A percentile compares a stretch with the other conserved stretches of the same genome.
phyloP scores from a whole-genome alignment of 2,797 vertebrate genomes.

The Remorina albescens region DNA sequence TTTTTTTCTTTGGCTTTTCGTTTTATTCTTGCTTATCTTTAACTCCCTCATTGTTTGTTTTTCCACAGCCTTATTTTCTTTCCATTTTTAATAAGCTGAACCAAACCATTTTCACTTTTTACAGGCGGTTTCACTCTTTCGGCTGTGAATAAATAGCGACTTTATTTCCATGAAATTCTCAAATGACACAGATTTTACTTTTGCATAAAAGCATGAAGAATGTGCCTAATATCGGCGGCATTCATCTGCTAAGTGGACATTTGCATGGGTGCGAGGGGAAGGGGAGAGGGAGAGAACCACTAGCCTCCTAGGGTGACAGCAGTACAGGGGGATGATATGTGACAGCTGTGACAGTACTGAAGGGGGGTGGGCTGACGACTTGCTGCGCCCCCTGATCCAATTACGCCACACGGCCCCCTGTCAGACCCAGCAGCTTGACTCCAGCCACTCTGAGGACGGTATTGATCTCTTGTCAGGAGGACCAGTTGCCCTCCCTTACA shows the following conservation, averaged over 20 bases:
- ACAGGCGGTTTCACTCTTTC: slow-evolving; percentile 93
- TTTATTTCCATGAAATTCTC: slow-evolving; percentile 99
- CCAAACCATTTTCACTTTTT: slow-evolving; percentile 97
- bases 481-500: slow-evolving; percentile 91
- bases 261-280: slow-evolving; percentile 91
- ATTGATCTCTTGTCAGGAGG: slow-evolving; percentile 99
- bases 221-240: slow-evolving; percentile 95
- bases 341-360: slow-evolving; percentile 99
- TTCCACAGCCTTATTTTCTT: slow-evolving; percentile 86
- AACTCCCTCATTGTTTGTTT: slow-evolving; percentile 90
- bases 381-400: slow-evolving; percentile 97
- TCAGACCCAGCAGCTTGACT: slow-evolving; percentile 98
- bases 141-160: slow-evolving; percentile 94
- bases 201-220: slow-evolving; percentile 99
- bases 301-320: slow-evolving; percentile 97
- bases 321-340: slow-evolving; percentile 97
- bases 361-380: slow-evolving; percentile 90
- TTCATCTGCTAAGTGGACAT: slow-evolving; percentile 99
- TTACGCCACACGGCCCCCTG: slow-evolving; percentile 98
- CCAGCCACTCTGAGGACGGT: slow-evolving; percentile 94
- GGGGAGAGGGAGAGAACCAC: slow-evolving; percentile 83
- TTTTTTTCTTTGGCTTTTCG: slow-evolving; percentile 47
- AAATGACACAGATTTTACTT: slow-evolving; percentile 98
- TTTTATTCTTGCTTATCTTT: slow-evolving; percentile 78
- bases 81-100: slow-evolving; percentile 95